These are phyloP conservation scores for Drosophila guanche DNA, from an alignment of 1,140 invertebrate species.

Conservation along the genomic window DNA sequence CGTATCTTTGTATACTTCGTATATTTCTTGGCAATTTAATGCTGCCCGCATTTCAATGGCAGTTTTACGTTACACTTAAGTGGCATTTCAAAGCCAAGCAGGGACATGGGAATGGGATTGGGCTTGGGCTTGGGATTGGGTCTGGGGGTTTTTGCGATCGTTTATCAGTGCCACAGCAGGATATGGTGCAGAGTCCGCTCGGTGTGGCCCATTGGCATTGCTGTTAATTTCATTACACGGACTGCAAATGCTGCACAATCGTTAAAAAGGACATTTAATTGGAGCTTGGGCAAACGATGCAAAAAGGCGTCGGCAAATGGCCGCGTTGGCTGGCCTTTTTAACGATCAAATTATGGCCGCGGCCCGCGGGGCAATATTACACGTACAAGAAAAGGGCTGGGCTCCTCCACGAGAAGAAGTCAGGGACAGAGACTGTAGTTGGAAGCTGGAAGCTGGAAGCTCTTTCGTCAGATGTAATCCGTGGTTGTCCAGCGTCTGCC, in stretches of 20 bases:
- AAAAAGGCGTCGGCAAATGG: slow-evolving; percentile 17
- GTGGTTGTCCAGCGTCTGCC: slow-evolving; percentile 20
- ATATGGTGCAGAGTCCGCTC: slow-evolving; percentile 17
- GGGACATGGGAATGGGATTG: not conserved
- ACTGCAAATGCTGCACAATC: slow-evolving; percentile 70
- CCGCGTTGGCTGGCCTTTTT: slow-evolving; percentile 69
- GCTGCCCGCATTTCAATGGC: slow-evolving; percentile 59
- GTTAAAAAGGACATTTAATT: slow-evolving; percentile 79
- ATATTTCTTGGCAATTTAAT: slow-evolving; percentile 65
- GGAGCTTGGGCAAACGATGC: slow-evolving; percentile 62
- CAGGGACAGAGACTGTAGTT: slow-evolving; percentile 33
- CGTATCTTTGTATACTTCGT: not conserved
- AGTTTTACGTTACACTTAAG: slow-evolving; percentile 66
- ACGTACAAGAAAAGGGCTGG: slow-evolving; percentile 20
- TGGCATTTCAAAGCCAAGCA: slow-evolving; percentile 64
- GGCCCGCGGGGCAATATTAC: slow-evolving; percentile 35
- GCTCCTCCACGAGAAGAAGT: not conserved
- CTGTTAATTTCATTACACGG: slow-evolving; percentile 75
- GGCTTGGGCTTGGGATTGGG: too few species aligned
- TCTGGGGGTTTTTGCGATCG: slow-evolving; percentile 34
- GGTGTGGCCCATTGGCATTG: slow-evolving; percentile 1
- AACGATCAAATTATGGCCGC: slow-evolving; percentile 78
- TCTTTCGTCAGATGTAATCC: slow-evolving; percentile 50
- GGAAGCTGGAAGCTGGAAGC: not conserved
- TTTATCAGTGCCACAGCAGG: slow-evolving; percentile 45